Evolutionary conservation across 2,113 vertebrate genomes (phyloP), one percentile per base, ranked within the genome.

Genomic region (Elgaria multicarinata): DNA sequence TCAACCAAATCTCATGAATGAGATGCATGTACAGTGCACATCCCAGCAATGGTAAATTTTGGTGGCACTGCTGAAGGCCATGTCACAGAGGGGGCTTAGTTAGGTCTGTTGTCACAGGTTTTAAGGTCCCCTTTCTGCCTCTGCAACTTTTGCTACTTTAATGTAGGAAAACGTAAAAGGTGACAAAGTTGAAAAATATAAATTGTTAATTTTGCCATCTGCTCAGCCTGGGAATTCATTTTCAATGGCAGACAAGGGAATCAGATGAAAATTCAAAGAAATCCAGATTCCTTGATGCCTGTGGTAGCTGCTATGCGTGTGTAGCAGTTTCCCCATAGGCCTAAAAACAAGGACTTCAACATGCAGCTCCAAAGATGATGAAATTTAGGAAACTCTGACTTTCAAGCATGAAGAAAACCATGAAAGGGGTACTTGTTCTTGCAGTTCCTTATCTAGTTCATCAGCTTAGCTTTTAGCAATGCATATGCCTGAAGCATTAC

Each of bases 251-350:
- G 93, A 46, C 88, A 88, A 90, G 91, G 92, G 94, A 96, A 94
- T 95, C 93, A 94, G 94, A 94, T 93, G 93, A 86, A 95, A 95
- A 96, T 94, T 95, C 94, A 95, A 96, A 96, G 93, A 92, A 92
- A 4, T 75, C 89, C 91, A 39, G 62, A 91, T 88, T 95, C 94
- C 95, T 94, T 94, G 94, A 94, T 94, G 93, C 94, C 90, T 92
- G 89, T 93, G 86, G 93, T 93, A 71, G 46, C n/a, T n/a, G 85
- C 91, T 91, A 92, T 89, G 91, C 91, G 88, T 94, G 75, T 90
- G 92, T 89, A 94, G 93, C 92, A 86, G 16, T 90, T 94, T 96
- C 93, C 93, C 95, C 93, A 92, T 95, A 93, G 95, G 93, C 95
- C 90, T 33, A 16, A 0, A 87, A 95, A 94, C 89, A 94, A 95